Conservation (phyloP, 2,797 vertebrate genomes). For the Falco peregrinus region DNA sequence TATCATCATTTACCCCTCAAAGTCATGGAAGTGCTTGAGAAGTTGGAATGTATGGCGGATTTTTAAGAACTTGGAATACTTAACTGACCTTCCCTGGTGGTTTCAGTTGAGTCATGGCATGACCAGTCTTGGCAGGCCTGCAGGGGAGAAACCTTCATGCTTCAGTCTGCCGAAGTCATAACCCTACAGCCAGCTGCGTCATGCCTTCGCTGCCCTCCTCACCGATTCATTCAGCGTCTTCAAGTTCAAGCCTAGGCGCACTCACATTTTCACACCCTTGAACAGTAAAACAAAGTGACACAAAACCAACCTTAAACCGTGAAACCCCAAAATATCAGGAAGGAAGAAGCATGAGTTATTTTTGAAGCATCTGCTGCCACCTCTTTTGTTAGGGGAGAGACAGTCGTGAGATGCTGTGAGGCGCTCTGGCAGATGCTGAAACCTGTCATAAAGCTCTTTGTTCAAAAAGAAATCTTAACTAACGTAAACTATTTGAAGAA, state of each 20-base stretch:
- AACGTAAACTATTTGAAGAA: not conserved
- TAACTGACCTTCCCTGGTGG: not conserved
- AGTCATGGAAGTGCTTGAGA: not conserved
- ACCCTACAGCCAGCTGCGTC: fast-evolving
- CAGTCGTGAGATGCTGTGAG: not conserved
- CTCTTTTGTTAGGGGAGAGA: not conserved
- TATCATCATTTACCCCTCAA: not conserved
- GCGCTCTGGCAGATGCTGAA: not conserved
- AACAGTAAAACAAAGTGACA: not conserved
- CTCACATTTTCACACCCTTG: not conserved
- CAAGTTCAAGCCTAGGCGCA: not conserved
- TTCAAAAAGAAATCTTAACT: constrained; percentile 12
- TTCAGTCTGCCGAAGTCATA: not conserved
- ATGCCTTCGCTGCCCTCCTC: not conserved
- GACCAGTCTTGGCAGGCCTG: not conserved
- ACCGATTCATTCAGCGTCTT: not conserved
- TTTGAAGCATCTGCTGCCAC: not conserved
- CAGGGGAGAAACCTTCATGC: not conserved
- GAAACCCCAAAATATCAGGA: not conserved
- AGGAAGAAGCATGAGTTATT: not conserved
- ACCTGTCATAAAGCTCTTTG: not conserved
- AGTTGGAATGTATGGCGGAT: not conserved
- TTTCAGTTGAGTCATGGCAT: not conserved
- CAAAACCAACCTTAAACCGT: not conserved
- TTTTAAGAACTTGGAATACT: not conserved